Percentiles rank a stretch among this genome's conserved stretches.
phyloP scores from a whole-genome alignment of 1,140 invertebrate genomes.

The Marisa cornuarietis region DNA sequence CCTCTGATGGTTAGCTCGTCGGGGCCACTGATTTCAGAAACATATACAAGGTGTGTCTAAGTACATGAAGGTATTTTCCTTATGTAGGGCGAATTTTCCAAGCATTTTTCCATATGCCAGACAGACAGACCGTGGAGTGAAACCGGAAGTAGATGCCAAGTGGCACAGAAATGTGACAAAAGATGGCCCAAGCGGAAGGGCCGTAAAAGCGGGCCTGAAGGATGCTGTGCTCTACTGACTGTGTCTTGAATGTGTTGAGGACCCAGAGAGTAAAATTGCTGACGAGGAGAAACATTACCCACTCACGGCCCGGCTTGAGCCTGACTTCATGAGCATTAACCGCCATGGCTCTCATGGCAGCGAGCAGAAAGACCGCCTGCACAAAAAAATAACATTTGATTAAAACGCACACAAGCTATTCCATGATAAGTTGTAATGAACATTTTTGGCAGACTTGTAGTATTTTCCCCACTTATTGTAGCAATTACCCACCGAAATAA shows the following conservation, averaged over 20 bases:
- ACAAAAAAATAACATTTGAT: constrained; percentile 60
- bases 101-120: constrained; percentile 61
- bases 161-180: constrained; percentile 57
- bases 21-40: no score
- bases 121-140: constrained; percentile 61
- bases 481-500: no score
- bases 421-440: no score
- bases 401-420: no score
- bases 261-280: constrained; percentile 75
- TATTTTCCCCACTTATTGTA: no score
- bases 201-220: constrained; percentile 56
- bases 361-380: constrained; percentile 84
- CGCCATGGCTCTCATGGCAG: constrained; percentile 76
- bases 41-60: neutral
- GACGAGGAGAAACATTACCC: constrained; percentile 93
- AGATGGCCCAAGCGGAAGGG: constrained; percentile 52
- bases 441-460: no score
- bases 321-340: constrained; percentile 86
- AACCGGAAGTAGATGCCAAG: constrained; percentile 60
- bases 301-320: constrained; percentile 92
- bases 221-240: constrained; percentile 48
- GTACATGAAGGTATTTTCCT: neutral
- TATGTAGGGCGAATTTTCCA: constrained; percentile 38
- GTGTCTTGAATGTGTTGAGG: constrained; percentile 56
- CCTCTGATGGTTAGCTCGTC: no score